Evolutionary conservation across 2,888 invertebrate genomes (phyloP).

Genomic region (Aethes cnicana): DNA sequence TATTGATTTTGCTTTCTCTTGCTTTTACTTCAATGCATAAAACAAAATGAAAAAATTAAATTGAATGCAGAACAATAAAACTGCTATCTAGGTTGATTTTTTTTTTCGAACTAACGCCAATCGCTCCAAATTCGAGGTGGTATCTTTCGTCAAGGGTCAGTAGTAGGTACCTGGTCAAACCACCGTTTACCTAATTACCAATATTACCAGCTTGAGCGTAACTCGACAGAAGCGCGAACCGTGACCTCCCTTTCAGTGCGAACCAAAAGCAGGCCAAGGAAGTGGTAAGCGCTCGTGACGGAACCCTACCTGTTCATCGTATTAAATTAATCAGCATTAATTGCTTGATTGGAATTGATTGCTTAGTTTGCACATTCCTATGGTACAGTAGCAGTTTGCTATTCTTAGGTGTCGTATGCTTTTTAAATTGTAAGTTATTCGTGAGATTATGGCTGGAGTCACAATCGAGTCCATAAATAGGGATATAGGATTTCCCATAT

Average conservation of each 20-base stretch:
- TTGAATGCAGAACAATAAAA: too few relatives aligned
- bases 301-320: conserved; percentile 3
- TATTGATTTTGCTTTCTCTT: conserved; percentile 14
- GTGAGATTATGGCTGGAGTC: too few relatives aligned
- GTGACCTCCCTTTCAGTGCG: conserved; percentile 25
- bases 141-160: conserved; percentile 15
- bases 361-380: too few relatives aligned
- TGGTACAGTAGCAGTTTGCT: too few relatives aligned
- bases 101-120: too few relatives aligned
- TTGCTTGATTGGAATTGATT: background rate
- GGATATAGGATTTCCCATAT: too few relatives aligned
- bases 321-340: conserved; percentile 12
- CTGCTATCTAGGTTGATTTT: too few relatives aligned
- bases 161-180: conserved; percentile 3
- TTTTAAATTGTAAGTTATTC: too few relatives aligned
- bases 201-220: conserved; percentile 24
- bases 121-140: too few relatives aligned
- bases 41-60: background rate
- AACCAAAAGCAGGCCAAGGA: conserved; percentile 29
- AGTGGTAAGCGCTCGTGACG: conserved; percentile 20
- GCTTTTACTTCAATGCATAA: conserved; percentile 7
- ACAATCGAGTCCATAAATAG: too few relatives aligned
- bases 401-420: too few relatives aligned
- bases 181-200: conserved; percentile 9
- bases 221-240: conserved; percentile 15